Base-by-base conservation (phyloP, 2,797 vertebrate genomes). In the Macropodus opercularis region DNA sequence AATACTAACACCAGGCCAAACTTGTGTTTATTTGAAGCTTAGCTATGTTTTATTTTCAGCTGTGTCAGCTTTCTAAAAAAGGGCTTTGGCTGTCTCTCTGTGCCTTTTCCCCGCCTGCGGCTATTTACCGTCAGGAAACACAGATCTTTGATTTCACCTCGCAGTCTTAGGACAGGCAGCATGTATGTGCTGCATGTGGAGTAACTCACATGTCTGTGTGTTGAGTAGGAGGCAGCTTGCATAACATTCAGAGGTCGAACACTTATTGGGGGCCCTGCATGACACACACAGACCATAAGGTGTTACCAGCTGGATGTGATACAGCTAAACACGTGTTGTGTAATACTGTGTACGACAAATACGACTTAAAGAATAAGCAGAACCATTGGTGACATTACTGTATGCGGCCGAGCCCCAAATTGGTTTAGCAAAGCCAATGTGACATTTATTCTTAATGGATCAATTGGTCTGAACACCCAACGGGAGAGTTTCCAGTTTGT, bases 201-300 rank as follows among this genome's bases (percentile, higher is more conserved):
- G 34, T 83, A 72, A 69, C 64, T 83, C 69, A 75, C 27, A 6
- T 0, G 18, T 24, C 38, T 42, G 42, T 62, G 43, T 38, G 42
- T 67, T 7, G 69, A 62, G 83, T 68, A 50, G 75, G 81, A 76
- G 61, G 72, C 38, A 44, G 75, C 29, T 77, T 84, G 75, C 65
- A 26, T 76, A 85, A 83, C 63, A 66, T 74, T 18, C 46, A 39
- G 69, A 79, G 79, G 77, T 84, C 79, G 74, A 66, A 79, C 47
- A 40, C 59, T 71, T 70, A 46, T 65, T 58, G 63, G 53, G 68
- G 62, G 65, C 74, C 77, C 26, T 14, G 34, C 29, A 36, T 67
- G 68, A 70, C 68, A 75, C n/a, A n/a, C n/a, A n/a, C n/a, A n/a
- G n/a, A 48, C 42, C n/a, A n/a, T n/a, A 49, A 50, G 29, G 53